Evolutionary conservation across 2,888 invertebrate genomes (phyloP).

Genomic region (Aphrophora alni): DNA sequence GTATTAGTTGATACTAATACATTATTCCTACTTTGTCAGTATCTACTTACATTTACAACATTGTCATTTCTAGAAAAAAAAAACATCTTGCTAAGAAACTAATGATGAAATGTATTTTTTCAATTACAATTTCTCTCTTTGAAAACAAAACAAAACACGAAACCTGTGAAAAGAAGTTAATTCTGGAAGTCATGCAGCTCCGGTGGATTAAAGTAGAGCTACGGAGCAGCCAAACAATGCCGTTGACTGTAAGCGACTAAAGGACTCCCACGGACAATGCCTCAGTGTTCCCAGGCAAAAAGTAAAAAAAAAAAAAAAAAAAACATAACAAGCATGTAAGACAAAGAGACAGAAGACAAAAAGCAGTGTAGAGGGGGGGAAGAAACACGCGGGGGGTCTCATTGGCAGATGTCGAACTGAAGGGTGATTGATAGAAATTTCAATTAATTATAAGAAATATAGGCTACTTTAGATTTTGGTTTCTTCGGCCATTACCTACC

Average conservation of each 20-base stretch:
- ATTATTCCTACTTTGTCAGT: too few species aligned
- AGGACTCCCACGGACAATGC: background rate
- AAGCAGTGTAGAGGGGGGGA: background rate
- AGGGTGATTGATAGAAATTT: conserved; percentile 1
- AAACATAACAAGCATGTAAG: background rate
- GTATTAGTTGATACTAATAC: too few species aligned
- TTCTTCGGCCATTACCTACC: background rate
- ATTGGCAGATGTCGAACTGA: conserved; percentile 1
- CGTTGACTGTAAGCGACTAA: too few species aligned
- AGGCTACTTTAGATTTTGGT: background rate
- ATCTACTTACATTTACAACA: too few species aligned
- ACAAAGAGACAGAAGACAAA: background rate
- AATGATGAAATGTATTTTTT: background rate
- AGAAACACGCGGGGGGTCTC: background rate
- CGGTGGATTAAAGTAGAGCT: background rate
- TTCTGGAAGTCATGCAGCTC: background rate
- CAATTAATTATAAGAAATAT: background rate
- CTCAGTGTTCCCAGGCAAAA: background rate
- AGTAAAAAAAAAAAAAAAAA: background rate
- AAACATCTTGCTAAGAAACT: background rate
- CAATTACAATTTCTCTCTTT: background rate
- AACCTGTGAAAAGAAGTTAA: conserved; percentile 6
- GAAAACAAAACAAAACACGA: background rate
- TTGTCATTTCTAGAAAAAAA: background rate
- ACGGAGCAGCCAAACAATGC: background rate